Base-by-base conservation (phyloP, 2,113 vertebrate genomes). In the pig (Sus scrofa) region DNA sequence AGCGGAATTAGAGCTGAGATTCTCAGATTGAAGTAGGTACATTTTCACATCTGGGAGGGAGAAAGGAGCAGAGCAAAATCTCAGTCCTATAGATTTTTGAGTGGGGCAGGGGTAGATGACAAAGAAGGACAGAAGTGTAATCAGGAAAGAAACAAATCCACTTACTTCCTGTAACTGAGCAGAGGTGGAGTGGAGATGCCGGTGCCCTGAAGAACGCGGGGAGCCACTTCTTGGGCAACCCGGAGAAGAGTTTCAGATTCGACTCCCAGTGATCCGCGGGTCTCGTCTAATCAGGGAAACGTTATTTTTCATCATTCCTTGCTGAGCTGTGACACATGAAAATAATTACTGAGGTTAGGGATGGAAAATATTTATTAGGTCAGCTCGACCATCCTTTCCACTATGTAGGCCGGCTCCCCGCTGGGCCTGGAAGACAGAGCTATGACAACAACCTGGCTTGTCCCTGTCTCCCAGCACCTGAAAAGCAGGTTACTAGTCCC, bases 301-400 rank as follows among this genome's bases (percentile, higher is more conserved):
- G 63, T 67, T 89, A 92, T 67, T 96, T 96, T 97, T 96, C 95
- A 83, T 86, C 86, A 39, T 96, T 97, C 65, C 79, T 94, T 22
- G 37, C 93, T 87, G 91, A 94, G 74, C 91, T 77, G 73, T 85
- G 89, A 86, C 94, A 96, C 96, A 86, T 81, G 95, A 88, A 86
- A 95, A 95, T 94, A 81, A 95, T 96, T 96, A 91, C 93, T 89
- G 91, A 97, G 91, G 94, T 94, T 95, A 94, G 94, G 67, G 94
- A 84, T 82, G 86, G 95, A 96, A 95, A 97, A 87, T 95, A 96
- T 89, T 96, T 95, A 97, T 96, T 93, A 94, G 95, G 96, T 94
- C 91, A 96, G 77, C 92, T 94, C 12, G 24, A 75, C 89, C 90
- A 94, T 96, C 84, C 52, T 94, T 83, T 79, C 86, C 30, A 62